phyloP scores from a whole-genome alignment of 1,140 invertebrate species.

The Steinernema feltiae region DNA sequence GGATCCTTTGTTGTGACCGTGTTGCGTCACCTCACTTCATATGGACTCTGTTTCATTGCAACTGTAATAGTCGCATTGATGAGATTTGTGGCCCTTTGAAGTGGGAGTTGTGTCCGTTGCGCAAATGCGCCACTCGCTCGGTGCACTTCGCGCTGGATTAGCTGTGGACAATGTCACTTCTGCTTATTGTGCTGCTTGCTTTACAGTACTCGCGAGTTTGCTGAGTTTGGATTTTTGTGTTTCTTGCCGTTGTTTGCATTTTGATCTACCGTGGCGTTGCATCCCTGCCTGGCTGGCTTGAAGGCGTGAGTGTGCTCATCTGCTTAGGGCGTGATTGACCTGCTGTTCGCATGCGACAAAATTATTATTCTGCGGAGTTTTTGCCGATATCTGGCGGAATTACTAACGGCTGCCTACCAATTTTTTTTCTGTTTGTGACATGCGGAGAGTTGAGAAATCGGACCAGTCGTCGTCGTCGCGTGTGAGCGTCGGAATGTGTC shows the following conservation, averaged over 20 bases:
- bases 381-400: background rate
- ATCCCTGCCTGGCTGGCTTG: background rate
- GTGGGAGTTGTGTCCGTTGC: background rate
- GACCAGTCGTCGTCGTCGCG: background rate
- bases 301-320: background rate
- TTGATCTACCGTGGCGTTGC: too few species aligned
- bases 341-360: background rate
- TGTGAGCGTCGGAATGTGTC: background rate
- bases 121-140: background rate
- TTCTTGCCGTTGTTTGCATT: too few species aligned
- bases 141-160: background rate
- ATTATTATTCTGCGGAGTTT: background rate
- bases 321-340: background rate
- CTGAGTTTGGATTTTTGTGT: too few species aligned
- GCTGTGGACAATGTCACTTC: too few species aligned
- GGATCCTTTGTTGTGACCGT: background rate
- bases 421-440: background rate
- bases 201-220: too few species aligned
- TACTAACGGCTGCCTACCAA: background rate
- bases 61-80: background rate
- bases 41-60: background rate
- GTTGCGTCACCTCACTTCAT: slow-evolving; percentile 4
- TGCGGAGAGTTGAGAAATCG: background rate
- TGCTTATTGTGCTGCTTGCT: too few species aligned
- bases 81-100: slow-evolving; percentile 15